Evolutionary conservation across 2,113 vertebrate species (phyloP).

Genomic region (Andinoacara biseriatus): DNA sequence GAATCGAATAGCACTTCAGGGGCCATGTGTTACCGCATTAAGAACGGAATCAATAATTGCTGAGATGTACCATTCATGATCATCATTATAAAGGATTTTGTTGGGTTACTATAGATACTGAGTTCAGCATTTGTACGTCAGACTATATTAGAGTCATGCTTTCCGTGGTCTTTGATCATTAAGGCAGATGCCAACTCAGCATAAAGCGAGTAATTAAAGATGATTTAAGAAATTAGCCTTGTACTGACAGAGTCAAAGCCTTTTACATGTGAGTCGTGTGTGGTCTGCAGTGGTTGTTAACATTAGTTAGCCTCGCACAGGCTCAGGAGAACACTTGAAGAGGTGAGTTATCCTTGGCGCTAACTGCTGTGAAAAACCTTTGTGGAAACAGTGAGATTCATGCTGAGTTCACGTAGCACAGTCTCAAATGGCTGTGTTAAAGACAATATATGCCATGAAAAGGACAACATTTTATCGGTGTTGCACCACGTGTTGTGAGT

Average conservation of each 20-base stretch:
- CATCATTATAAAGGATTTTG: not conserved
- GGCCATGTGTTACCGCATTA: slow-evolving; percentile 7
- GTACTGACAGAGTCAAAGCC: slow-evolving; percentile 8
- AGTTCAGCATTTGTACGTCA: slow-evolving; percentile 1
- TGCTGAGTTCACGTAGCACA: not conserved
- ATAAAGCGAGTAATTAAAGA: slow-evolving; percentile 25
- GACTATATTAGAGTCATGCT: not conserved
- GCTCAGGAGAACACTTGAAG: slow-evolving; percentile 42
- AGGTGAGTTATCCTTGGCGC: slow-evolving; percentile 19
- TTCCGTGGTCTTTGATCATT: slow-evolving; percentile 37
- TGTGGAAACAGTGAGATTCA: not conserved
- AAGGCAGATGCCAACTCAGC: slow-evolving; percentile 1
- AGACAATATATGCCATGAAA: slow-evolving; percentile 6
- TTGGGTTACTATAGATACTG: not conserved
- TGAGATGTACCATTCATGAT: slow-evolving; percentile 45
- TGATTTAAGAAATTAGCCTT: not conserved
- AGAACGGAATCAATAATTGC: slow-evolving; percentile 40
- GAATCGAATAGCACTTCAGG: slow-evolving; percentile 20
- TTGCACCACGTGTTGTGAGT: not conserved
- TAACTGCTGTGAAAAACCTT: slow-evolving; percentile 34
- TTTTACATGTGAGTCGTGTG: not conserved
- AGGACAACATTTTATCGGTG: not conserved
- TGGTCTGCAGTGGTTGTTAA: slow-evolving; percentile 32
- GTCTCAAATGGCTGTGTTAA: not conserved
- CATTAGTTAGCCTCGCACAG: slow-evolving; percentile 34